Evolutionary conservation across 2,888 invertebrate genomes (phyloP).

Genomic region (Folsomia manolachei): DNA sequence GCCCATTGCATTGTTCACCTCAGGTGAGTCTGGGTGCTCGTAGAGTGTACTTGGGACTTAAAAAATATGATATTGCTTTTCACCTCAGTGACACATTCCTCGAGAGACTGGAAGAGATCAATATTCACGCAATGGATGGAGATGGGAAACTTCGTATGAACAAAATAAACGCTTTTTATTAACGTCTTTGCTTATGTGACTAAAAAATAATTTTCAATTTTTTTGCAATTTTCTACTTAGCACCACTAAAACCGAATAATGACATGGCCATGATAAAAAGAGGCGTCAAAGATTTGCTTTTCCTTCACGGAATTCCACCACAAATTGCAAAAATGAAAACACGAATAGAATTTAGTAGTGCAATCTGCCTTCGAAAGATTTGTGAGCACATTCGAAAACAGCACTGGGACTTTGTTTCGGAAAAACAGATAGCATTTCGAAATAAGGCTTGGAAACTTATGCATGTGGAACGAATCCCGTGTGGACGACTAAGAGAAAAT

Average conservation of each 20-base stretch:
- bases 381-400: conserved; percentile 37
- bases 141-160: not conserved
- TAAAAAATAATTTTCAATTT: not conserved
- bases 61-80: no score
- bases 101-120: conserved; percentile 32
- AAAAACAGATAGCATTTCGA: conserved; percentile 32
- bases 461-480: conserved; percentile 43
- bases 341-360: conserved; percentile 36
- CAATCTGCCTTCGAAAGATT: conserved; percentile 41
- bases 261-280: conserved; percentile 25
- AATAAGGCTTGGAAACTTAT: conserved; percentile 38
- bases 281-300: conserved; percentile 30
- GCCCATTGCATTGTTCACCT: conserved; percentile 39
- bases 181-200: no score
- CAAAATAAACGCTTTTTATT: no score
- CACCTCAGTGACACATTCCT: conserved; percentile 43
- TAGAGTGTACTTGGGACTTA: no score
- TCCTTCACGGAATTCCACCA: conserved; percentile 34
- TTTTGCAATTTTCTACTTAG: no score
- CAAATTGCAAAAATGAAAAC: conserved; percentile 37
- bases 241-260: conserved; percentile 20
- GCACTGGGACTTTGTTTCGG: conserved; percentile 39
- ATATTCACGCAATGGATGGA: not conserved
- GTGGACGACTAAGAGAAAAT: conserved; percentile 42
- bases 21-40: no score